Evolutionary conservation across 30 jellyfish, hydroid and myxozoan genomes (phyloP).

Genomic region (Hydractinia echinata): DNA sequence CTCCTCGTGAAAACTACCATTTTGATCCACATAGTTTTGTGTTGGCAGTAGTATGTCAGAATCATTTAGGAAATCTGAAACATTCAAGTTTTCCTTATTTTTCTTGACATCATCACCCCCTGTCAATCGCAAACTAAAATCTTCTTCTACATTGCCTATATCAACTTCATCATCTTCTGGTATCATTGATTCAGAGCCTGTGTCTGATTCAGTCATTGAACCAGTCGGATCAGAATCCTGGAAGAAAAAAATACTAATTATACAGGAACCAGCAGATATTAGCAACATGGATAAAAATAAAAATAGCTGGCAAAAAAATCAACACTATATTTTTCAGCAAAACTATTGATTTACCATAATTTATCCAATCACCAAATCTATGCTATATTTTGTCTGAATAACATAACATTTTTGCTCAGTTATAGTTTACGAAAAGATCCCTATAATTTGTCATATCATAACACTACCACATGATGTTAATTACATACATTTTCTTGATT

Average conservation of each 20-base stretch:
- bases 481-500: neutral
- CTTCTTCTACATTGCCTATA: neutral
- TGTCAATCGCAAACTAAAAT: neutral
- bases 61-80: neutral
- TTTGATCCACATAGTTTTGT: too few species aligned
- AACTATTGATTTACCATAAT: neutral
- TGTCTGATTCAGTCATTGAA: slow-evolving; percentile 7
- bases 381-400: neutral
- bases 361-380: too few species aligned
- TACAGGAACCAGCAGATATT: neutral
- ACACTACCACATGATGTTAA: neutral
- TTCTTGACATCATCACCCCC: neutral
- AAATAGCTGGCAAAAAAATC: neutral
- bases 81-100: neutral
- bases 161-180: neutral
- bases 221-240: slow-evolving; percentile 12
- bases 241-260: neutral
- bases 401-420: neutral
- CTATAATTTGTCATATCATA: neutral
- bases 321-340: neutral
- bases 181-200: slow-evolving; percentile 13
- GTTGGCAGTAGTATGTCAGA: too few species aligned
- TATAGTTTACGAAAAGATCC: neutral
- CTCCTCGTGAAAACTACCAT: too few species aligned
- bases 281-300: neutral